Conservation (phyloP, 2,888 invertebrate genomes). For the Synanthedon andrenaeformis region DNA sequence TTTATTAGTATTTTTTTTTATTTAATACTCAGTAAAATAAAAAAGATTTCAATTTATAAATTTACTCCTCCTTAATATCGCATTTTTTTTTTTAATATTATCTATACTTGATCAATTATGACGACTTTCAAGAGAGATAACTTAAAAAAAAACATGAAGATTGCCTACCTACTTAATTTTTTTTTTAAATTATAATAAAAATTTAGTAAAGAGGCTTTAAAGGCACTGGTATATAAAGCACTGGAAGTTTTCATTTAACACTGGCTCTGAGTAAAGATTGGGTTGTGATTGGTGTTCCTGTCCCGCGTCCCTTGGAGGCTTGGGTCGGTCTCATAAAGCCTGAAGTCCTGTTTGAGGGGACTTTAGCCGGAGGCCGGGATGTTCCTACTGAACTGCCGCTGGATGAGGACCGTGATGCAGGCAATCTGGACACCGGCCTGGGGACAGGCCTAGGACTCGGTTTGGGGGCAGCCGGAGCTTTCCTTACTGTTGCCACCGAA, state of each 20-base stretch:
- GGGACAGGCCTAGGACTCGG: conserved; percentile 61
- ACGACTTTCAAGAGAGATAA: background rate
- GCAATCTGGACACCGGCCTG: conserved; percentile 49
- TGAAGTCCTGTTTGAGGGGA: conserved; percentile 41
- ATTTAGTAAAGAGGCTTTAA: no score
- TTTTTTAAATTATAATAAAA: no score
- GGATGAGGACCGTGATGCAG: conserved; percentile 58
- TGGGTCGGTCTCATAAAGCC: conserved; percentile 91
- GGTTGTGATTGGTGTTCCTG: conserved; percentile 21
- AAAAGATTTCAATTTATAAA: background rate
- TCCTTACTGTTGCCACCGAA: conserved; percentile 82
- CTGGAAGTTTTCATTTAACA: conserved; percentile 28
- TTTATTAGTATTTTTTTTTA: conserved; percentile 11
- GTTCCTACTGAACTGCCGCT: conserved; percentile 65
- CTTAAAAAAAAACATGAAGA: background rate
- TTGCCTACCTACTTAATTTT: background rate
- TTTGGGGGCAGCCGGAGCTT: conserved; percentile 68
- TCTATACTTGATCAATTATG: background rate
- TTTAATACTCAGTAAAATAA: conserved; percentile 1
- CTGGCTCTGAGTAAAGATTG: conserved; percentile 39
- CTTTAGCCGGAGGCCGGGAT: conserved; percentile 52
- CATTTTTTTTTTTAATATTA: background rate
- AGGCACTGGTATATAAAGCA: background rate
- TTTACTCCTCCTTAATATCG: background rate
- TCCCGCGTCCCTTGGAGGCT: conserved; percentile 80